Evolutionary conservation across 2,888 invertebrate genomes (phyloP), one percentile per base, ranked within the genome.

Genomic region (Neria commutata): DNA sequence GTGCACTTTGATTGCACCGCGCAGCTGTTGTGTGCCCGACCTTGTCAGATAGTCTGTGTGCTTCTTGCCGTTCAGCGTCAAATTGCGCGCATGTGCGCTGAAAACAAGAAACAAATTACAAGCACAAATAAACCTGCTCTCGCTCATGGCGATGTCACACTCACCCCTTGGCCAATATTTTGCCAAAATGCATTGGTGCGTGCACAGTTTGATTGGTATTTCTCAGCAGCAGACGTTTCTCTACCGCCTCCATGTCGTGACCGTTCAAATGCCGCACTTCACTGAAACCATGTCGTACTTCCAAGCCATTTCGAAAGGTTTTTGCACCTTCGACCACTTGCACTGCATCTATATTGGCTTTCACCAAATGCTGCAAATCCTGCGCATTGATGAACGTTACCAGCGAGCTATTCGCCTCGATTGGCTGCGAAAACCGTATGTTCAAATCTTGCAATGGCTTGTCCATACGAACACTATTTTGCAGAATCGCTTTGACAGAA

Each of bases 281-380:
- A 50, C 74, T 79, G 26, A 82, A 80, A 3, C 81, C 79, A 2
- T 83, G 80, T 17, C 69, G 69, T 5, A 86, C 79, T 53, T 71
- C 66, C 11, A 87, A 66, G 6, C 55, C 61, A 68, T 83, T 79
- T 2, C 69, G 67, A 63, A 86, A 83, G 3, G 67, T 71, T 70
- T 87, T 88, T 40, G 64, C 65, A 6, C 85, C 86, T 23, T 79
- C 77, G 49, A 88, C 78, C 10, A 80, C 64, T 69, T 84, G 83
- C 25, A 79, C 63, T 17, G 81, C 75, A 2, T 81, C 69, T 1
- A 67, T 69, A 62, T 83, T 81, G 19, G 79, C 77, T 53, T 78
- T 75, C 2, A 85, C 75, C 67, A 84, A 82, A 24, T 79, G 72
- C 25, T 76, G 68, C 11, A 84, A 66, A 62, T 83, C 80, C 11